Evolutionary conservation across 1,140 invertebrate genomes (phyloP).

Genomic region (Zaprionus kolodkinae): DNA sequence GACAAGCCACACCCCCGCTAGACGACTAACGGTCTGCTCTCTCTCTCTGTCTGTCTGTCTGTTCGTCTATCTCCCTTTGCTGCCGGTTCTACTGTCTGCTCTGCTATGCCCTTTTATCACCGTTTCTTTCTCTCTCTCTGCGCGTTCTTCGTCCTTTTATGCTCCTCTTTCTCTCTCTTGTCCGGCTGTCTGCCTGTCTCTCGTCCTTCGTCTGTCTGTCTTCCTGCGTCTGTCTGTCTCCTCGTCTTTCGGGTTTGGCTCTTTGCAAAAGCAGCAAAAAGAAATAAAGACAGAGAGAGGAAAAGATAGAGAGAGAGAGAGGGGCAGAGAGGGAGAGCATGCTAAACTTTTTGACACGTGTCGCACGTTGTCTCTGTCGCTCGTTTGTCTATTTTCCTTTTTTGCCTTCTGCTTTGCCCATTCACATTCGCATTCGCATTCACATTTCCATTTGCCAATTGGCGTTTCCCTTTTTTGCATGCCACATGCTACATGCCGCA

Average conservation of each 20-base stretch:
- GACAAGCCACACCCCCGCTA: not conserved
- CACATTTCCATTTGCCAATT: conserved; percentile 24
- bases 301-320: not conserved
- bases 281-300: conserved; percentile 9
- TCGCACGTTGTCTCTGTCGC: conserved; percentile 21
- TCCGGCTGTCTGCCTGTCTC: conserved; percentile 6
- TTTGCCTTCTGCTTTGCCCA: conserved; percentile 11
- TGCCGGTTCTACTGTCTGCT: not conserved
- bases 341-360: conserved; percentile 50
- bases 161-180: too few species aligned
- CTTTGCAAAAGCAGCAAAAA: not conserved
- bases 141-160: too few species aligned
- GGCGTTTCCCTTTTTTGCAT: conserved; percentile 3
- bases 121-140: too few species aligned
- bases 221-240: conserved; percentile 1
- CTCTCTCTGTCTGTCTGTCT: not conserved
- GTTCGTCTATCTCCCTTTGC: not conserved
- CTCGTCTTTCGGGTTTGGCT: not conserved
- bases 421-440: not conserved
- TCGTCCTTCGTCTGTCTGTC: too few species aligned
- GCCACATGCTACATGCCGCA: conserved; percentile 9
- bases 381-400: conserved; percentile 1
- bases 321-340: not conserved
- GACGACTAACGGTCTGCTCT: conserved; percentile 1
- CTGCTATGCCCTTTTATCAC: not conserved